Conservation (phyloP, 2,888 invertebrate genomes). For the Tridacna crocea region DNA sequence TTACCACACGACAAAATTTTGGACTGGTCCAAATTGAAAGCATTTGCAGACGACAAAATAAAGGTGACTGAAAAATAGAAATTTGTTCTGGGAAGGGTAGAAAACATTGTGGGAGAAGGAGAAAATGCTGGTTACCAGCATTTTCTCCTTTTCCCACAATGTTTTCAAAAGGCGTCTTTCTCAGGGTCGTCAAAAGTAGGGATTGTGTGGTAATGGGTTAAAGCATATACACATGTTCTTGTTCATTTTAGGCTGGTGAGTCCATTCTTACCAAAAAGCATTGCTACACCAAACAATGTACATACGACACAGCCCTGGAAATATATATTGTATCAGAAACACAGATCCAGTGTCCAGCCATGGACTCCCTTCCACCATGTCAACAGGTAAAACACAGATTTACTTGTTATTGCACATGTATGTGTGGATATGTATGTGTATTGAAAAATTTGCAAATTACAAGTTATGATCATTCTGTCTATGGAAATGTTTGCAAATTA, state of each 20-base stretch:
- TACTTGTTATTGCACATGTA: not conserved
- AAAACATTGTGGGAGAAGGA: not conserved
- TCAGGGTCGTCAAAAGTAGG: not conserved
- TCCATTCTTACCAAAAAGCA: slow-evolving; percentile 56
- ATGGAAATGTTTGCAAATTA: too few relatives aligned
- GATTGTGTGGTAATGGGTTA: not conserved
- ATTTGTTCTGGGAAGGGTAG: not conserved
- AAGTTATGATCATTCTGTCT: not conserved
- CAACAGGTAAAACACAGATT: slow-evolving; percentile 31
- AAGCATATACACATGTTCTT: not conserved
- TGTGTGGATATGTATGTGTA: too few relatives aligned
- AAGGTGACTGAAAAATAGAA: not conserved
- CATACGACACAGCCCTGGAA: slow-evolving; percentile 50
- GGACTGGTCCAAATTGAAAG: not conserved
- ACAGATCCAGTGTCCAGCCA: slow-evolving; percentile 60
- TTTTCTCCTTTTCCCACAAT: not conserved
- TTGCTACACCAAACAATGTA: slow-evolving; percentile 70
- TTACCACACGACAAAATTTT: not conserved
- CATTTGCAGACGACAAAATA: not conserved
- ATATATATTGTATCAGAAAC: slow-evolving; percentile 66
- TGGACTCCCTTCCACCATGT: slow-evolving; percentile 60
- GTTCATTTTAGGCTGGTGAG: slow-evolving; percentile 60
- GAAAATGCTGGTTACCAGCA: slow-evolving; percentile 6
- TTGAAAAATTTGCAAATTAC: not conserved
- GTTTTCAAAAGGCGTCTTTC: not conserved